Base-by-base conservation (phyloP, 2,797 vertebrate genomes). In the Schizothorax lantsangensis region DNA sequence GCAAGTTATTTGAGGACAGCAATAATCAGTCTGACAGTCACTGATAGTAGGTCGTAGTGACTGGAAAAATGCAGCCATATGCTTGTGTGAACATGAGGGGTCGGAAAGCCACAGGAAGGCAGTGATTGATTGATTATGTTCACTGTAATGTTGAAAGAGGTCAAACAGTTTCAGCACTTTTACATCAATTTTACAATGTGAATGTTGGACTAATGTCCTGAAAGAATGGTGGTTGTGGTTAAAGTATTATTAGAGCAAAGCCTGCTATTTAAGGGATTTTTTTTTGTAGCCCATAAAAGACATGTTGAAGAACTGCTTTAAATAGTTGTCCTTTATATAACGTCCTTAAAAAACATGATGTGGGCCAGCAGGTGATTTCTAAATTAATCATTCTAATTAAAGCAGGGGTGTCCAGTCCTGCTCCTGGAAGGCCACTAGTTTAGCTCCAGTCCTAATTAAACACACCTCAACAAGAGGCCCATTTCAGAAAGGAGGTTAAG, bases 111-210 rank as follows among this genome's bases (percentile, higher is more conserved):
- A 79, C 36, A 62, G 57, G 38, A 62, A 79, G 54, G 6, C 49
- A 15, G n/a, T 62, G 36, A 79, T 79, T 79, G 30, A 30, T 30
- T 30, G 77, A 79, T 79, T 79, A 79, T 79, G 77, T 43, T 59
- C 77, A 79, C 38, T 62, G 23, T 79, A 62, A 43, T 43, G 54
- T 11, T 79, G 54, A 62, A 79, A 62, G 77, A n/a, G 75, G 77
- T 62, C 77, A 79, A 62, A 79, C 2, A 26, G 23, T 43, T 79
- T 30, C 36, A 62, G 15, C 23, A 62, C 14, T 79, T 79, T 77
- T 26, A 54, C 6, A 78, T 38, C 11, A 23, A 15, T 57, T 57
- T 38, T 23, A 59, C 54, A 79, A 62, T 59, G 23, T 43, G 52
- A 40, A 59, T 62, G 12, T 14, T 54, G 47, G 30, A 54, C 47